These are phyloP conservation scores for Procambarus clarkii DNA, from an alignment of 1,140 invertebrate species.

Conservation along the genomic window DNA sequence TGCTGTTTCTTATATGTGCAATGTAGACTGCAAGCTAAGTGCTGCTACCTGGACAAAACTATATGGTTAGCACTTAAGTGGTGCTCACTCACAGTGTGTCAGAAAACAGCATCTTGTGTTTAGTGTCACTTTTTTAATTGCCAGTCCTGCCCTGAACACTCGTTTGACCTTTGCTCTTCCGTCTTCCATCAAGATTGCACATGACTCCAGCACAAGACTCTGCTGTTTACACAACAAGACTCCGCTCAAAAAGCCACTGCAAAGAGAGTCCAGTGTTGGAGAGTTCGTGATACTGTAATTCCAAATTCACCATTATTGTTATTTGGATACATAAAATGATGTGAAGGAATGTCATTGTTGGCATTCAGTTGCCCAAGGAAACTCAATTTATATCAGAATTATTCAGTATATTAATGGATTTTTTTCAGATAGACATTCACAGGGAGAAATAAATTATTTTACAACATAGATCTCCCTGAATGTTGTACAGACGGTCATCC, in stretches of 20 bases:
- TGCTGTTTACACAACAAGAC: constrained; percentile 43
- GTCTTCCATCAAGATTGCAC: constrained; percentile 60
- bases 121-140: constrained; percentile 59
- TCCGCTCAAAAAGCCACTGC: constrained; percentile 17
- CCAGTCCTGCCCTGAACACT: constrained; percentile 56
- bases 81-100: constrained; percentile 35
- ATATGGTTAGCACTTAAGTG: constrained; percentile 19
- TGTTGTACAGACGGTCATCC: constrained; percentile 36
- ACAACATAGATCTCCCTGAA: constrained; percentile 34
- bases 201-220: constrained; percentile 43
- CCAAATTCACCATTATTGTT: background rate
- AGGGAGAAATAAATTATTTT: constrained; percentile 25
- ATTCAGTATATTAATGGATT: constrained; percentile 9
- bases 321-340: background rate
- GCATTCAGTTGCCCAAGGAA: constrained; percentile 14
- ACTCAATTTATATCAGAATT: constrained; percentile 28
- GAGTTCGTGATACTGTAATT: constrained; percentile 28
- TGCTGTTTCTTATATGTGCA: constrained; percentile 59
- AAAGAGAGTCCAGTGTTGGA: constrained; percentile 22
- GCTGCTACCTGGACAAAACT: constrained; percentile 22
- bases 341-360: background rate
- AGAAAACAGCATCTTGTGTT: constrained; percentile 58
- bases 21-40: constrained; percentile 55
- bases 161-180: constrained; percentile 55
- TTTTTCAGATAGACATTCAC: background rate